These are phyloP conservation scores for Chalcosyrphus nemorum DNA, from an alignment of 2,888 invertebrate species.

Conservation along the genomic window DNA sequence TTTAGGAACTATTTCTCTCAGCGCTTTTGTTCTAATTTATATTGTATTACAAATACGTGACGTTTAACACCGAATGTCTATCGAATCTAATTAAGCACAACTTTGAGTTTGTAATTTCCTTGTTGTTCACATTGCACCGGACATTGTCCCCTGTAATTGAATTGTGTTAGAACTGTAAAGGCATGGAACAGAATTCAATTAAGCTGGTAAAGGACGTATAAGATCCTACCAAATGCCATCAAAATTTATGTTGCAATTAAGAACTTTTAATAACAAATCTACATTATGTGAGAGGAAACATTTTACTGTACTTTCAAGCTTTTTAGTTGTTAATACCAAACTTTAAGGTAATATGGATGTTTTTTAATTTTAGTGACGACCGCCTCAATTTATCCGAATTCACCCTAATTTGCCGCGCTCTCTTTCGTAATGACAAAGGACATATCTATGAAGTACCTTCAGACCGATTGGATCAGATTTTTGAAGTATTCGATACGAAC, in stretches of 20 bases:
- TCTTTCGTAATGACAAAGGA: slow-evolving; percentile 93
- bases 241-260: not conserved
- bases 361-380: slow-evolving; percentile 89
- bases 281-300: no score
- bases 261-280: not conserved
- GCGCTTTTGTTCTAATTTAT: no score
- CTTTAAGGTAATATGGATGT: not conserved
- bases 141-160: slow-evolving; percentile 7
- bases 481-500: slow-evolving; percentile 91
- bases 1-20: no score
- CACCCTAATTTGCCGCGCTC: slow-evolving; percentile 90
- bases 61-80: not conserved
- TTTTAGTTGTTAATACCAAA: no score
- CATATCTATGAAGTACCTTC: slow-evolving; percentile 90
- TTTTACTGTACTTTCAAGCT: no score
- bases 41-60: no score
- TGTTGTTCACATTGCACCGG: not conserved
- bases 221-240: no score
- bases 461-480: slow-evolving; percentile 88
- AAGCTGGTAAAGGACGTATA: not conserved
- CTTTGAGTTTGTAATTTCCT: slow-evolving; percentile 19
- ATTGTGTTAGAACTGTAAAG: slow-evolving; percentile 42
- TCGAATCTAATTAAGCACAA: slow-evolving; percentile 39
- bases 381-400: slow-evolving; percentile 90
- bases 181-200: slow-evolving; percentile 46